Evolutionary conservation across 2,888 invertebrate species (phyloP).

Genomic region (Seira ritae): DNA sequence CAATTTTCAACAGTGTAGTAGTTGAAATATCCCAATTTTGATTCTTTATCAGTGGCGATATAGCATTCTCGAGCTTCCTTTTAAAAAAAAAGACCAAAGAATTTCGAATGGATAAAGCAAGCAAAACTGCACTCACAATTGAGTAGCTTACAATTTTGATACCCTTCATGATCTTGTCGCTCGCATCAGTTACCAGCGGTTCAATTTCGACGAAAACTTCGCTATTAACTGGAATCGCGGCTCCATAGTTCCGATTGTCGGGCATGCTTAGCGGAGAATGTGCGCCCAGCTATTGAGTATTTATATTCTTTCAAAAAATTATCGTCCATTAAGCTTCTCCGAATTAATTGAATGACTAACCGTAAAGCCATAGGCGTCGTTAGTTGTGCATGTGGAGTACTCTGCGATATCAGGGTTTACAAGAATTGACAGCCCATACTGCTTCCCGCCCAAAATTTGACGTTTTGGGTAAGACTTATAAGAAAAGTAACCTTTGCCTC

Average conservation of each 20-base stretch:
- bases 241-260: slow-evolving; percentile 23
- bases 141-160: background rate
- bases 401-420: slow-evolving; percentile 10
- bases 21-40: slow-evolving; percentile 13
- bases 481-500: background rate
- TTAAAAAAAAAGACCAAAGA: background rate
- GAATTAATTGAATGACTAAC: background rate
- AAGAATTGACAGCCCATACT: slow-evolving; percentile 19
- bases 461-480: background rate
- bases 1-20: slow-evolving; percentile 43
- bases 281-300: slow-evolving; percentile 35
- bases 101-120: background rate
- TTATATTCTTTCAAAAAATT: too few relatives aligned
- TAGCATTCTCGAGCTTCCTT: slow-evolving; percentile 44
- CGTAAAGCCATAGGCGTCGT: slow-evolving; percentile 24
- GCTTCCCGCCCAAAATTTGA: slow-evolving; percentile 16
- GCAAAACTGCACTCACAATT: background rate
- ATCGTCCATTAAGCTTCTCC: too few relatives aligned
- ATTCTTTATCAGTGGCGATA: background rate
- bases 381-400: slow-evolving; percentile 31
- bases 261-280: slow-evolving; percentile 47
- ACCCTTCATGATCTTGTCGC: background rate
- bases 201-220: slow-evolving; percentile 49
- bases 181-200: slow-evolving; percentile 4
- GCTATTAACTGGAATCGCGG: slow-evolving; percentile 30